Evolutionary conservation across 1,140 invertebrate species (phyloP).

Genomic region (Drosophila neocordata): DNA sequence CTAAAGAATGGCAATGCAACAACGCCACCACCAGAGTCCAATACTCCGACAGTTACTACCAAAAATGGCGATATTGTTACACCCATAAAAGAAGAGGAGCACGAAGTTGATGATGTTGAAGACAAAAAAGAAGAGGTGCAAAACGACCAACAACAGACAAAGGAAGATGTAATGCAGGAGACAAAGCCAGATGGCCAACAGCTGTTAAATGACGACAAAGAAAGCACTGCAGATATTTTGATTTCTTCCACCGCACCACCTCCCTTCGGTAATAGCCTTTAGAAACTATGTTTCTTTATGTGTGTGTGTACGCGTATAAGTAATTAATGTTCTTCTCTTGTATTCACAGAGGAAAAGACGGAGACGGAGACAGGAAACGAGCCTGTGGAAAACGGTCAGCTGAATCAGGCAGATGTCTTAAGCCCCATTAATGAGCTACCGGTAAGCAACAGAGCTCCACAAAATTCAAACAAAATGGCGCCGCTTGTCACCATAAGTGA

Average conservation of each 20-base stretch:
- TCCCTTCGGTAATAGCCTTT: background rate
- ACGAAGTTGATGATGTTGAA: conserved; percentile 44
- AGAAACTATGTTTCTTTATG: background rate
- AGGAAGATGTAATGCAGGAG: conserved; percentile 14
- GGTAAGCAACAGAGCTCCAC: conserved; percentile 63
- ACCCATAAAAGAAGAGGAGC: conserved; percentile 69
- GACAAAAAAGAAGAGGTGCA: background rate
- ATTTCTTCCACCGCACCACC: background rate
- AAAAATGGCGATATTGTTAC: conserved; percentile 73
- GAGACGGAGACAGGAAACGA: background rate
- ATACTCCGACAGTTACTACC: conserved; percentile 44
- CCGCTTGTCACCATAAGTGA: conserved; percentile 76
- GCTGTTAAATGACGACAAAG: conserved; percentile 31
- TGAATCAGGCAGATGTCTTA: conserved; percentile 8
- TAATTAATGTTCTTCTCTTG: background rate
- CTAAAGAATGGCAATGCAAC: conserved; percentile 78
- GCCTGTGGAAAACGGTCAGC: conserved; percentile 46
- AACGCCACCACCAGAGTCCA: conserved; percentile 30
- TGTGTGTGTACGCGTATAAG: background rate
- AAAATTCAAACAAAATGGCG: conserved; percentile 65
- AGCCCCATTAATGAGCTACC: conserved; percentile 45
- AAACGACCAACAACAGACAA: background rate
- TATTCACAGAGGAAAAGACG: background rate
- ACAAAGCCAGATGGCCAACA: conserved; percentile 22
- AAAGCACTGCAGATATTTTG: conserved; percentile 27